Percentiles rank a stretch among this genome's conserved stretches.
phyloP scores from a whole-genome alignment of 1,140 invertebrate species.

The Atta colombica region DNA sequence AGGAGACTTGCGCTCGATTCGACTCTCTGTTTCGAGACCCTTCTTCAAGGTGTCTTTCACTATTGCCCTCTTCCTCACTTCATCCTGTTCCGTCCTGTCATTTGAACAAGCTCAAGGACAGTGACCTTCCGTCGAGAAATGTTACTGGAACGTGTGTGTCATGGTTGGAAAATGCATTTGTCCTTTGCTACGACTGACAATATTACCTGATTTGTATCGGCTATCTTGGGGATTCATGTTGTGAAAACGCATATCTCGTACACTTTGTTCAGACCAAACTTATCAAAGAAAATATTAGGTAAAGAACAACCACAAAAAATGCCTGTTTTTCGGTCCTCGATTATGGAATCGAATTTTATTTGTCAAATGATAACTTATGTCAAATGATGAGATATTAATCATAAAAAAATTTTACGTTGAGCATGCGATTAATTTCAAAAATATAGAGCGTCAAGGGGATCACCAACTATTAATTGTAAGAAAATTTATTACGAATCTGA shows the following conservation, averaged over 20 bases:
- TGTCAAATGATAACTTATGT: too few species aligned
- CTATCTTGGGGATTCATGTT: slow-evolving; percentile 5
- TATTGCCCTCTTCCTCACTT: slow-evolving; percentile 57
- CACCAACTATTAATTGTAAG: too few species aligned
- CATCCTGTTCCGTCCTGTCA: slow-evolving; percentile 52
- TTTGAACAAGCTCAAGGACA: slow-evolving; percentile 75
- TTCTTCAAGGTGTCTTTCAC: slow-evolving; percentile 51
- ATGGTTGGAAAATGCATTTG: slow-evolving; percentile 60
- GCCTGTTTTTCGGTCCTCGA: too few species aligned
- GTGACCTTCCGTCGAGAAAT: slow-evolving; percentile 59
- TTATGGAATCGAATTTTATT: too few species aligned
- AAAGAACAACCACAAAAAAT: not conserved
- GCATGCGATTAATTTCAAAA: too few species aligned
- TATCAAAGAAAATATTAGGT: not conserved
- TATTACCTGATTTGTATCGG: slow-evolving; percentile 19
- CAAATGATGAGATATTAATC: too few species aligned
- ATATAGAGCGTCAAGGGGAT: too few species aligned
- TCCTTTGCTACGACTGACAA: slow-evolving; percentile 46
- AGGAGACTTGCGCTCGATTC: slow-evolving; percentile 31
- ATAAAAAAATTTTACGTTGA: too few species aligned
- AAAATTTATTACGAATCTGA: too few species aligned
- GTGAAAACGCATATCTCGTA: not conserved
- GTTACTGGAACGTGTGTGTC: slow-evolving; percentile 67
- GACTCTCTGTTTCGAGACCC: slow-evolving; percentile 49
- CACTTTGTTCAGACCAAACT: not conserved